Conservation (phyloP, 2,113 vertebrate genomes). For the Indicator indicator region DNA sequence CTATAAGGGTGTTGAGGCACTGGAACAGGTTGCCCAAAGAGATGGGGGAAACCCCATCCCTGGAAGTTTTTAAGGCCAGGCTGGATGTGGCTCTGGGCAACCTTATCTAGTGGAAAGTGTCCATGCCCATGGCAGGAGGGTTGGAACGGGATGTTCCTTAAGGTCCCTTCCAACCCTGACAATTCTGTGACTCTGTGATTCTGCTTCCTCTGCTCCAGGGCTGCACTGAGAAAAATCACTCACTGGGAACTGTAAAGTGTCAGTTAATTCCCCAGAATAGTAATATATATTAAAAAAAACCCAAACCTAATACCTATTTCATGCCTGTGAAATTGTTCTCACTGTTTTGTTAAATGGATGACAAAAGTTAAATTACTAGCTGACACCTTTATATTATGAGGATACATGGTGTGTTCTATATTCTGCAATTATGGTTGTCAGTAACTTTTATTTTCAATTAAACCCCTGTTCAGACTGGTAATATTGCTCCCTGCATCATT, state of each 20-base stretch:
- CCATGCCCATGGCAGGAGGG: no score
- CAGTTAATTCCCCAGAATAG: neutral
- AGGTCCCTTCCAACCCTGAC: no score
- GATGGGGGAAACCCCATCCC: no score
- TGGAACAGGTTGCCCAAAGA: no score
- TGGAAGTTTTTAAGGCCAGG: no score
- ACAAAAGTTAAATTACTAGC: conserved; percentile 55
- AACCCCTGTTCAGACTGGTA: conserved; percentile 11
- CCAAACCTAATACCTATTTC: neutral
- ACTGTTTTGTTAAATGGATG: conserved; percentile 42
- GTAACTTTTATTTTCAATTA: conserved; percentile 66
- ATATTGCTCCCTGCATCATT: conserved; percentile 38
- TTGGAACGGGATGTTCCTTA: no score
- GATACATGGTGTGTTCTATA: conserved; percentile 13
- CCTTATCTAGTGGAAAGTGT: no score
- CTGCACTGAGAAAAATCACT: neutral
- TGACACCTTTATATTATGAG: conserved; percentile 43
- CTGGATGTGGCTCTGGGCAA: no score
- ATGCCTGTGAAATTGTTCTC: neutral
- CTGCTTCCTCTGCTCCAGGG: neutral
- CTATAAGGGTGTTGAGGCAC: no score
- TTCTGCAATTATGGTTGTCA: conserved; percentile 62
- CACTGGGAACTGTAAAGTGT: neutral
- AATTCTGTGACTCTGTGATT: no score
- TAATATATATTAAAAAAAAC: neutral